Evolutionary conservation across 2,888 invertebrate species (phyloP), one percentile per base, ranked within the genome.

Genomic region (Dilophus febrilis): DNA sequence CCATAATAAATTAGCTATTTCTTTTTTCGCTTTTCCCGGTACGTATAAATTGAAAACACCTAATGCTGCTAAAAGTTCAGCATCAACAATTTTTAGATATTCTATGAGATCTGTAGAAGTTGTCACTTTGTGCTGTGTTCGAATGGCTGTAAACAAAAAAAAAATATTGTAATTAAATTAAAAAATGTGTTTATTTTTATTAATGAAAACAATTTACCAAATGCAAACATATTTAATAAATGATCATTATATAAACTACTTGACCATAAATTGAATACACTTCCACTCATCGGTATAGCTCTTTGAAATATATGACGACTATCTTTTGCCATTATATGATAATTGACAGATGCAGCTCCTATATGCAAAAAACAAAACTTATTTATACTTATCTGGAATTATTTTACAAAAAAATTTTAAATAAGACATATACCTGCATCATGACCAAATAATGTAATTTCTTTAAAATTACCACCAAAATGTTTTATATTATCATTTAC

Each of bases 401-500:
- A 27, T 27, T 27, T 27, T n/a, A n/a, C n/a, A n/a, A n/a, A n/a
- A n/a, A n/a, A n/a, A n/a, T n/a, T n/a, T n/a, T n/a, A n/a, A n/a
- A n/a, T n/a, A n/a, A 5, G 7, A 28, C 6, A 31, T 31, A 6
- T 30, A 37, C 84, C 84, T 0, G 83, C 77, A 4, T 82, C 81
- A 51, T 72, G 67, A 3, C 84, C 84, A 1, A 71, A 56, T 3
- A 83, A 54, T 0, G 79, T 76, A 26, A 83, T 66, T 41, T 73
- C 72, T 33, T 73, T 66, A 2, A 78, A 71, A 59, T 82, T 72
- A 2, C 83, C 83, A 2, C 77, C 78, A 49, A 84, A 83, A 53
- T 65, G 64, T 47, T 68, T 60, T 42, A 83, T 77, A 54, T 83
- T 77, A 34, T 70, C 58, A 42, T 72, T 70, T 1, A 80, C 60